phyloP scores from a whole-genome alignment of 2,113 vertebrate genomes.

The Pyrgilauda ruficollis region DNA sequence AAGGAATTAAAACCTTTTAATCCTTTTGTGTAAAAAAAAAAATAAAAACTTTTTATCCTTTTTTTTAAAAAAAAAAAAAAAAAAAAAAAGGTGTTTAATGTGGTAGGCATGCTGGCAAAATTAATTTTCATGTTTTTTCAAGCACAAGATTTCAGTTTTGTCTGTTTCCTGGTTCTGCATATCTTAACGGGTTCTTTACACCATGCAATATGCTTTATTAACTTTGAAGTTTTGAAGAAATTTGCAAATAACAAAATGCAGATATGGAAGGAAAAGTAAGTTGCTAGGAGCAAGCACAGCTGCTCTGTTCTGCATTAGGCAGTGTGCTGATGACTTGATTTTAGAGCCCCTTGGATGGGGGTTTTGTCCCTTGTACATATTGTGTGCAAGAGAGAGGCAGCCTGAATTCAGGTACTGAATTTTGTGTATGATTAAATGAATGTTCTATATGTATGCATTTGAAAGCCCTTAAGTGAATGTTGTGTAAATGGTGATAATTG shows the following conservation, averaged over 20 bases:
- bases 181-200: neutral
- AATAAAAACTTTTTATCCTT: no score
- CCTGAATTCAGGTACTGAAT: neutral
- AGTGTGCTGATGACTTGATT: neutral
- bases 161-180: slow-evolving; percentile 25
- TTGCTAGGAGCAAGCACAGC: neutral
- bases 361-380: rapidly evolving
- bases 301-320: neutral
- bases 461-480: slow-evolving; percentile 45
- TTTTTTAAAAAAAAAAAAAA: slow-evolving; percentile 24
- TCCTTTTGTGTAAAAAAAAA: slow-evolving; percentile 50
- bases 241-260: slow-evolving; percentile 20
- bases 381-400: neutral
- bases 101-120: slow-evolving; percentile 63
- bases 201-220: neutral
- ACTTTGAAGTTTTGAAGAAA: slow-evolving; percentile 39
- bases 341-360: neutral
- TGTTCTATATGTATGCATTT: neutral
- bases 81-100: slow-evolving; percentile 59
- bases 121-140: slow-evolving; percentile 69
- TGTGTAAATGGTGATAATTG: slow-evolving; percentile 58
- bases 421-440: neutral
- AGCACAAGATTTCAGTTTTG: slow-evolving; percentile 42
- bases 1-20: slow-evolving; percentile 66
- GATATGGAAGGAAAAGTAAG: neutral